These are phyloP conservation scores for Rhadina sibilatrix DNA, from an alignment of 2,113 vertebrate species.

Conservation along the genomic window DNA sequence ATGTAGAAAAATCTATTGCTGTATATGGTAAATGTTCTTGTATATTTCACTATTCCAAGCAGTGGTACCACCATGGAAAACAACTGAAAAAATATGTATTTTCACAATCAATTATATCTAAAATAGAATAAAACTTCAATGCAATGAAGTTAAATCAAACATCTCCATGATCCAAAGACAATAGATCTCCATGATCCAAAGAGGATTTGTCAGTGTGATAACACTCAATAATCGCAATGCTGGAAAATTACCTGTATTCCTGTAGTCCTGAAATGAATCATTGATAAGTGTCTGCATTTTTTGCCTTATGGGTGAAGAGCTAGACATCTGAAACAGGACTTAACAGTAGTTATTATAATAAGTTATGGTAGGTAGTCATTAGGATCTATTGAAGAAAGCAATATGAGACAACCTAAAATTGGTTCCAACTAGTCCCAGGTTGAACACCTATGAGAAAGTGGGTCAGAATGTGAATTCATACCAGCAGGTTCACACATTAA, in stretches of 20 bases:
- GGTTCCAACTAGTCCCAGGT: background rate
- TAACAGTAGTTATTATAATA: background rate
- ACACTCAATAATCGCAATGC: background rate
- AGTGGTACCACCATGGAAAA: background rate
- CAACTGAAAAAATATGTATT: background rate
- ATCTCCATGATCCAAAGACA: background rate
- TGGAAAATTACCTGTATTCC: background rate
- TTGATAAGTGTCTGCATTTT: background rate
- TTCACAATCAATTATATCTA: background rate
- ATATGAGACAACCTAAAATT: background rate
- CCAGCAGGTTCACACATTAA: background rate
- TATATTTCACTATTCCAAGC: background rate
- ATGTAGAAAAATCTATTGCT: background rate
- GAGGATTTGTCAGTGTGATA: background rate
- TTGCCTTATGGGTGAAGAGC: background rate
- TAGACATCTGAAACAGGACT: background rate
- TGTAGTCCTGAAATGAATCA: background rate
- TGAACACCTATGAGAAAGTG: background rate
- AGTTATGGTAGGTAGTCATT: background rate
- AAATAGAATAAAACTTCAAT: background rate
- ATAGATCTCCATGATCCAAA: background rate
- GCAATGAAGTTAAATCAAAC: background rate
- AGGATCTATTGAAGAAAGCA: background rate
- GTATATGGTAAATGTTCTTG: background rate
- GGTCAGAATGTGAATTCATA: background rate